Evolutionary conservation across 37 sponge, comb jelly and placozoan genomes (phyloP).

Genomic region (Diacarnus erythraeanus): DNA sequence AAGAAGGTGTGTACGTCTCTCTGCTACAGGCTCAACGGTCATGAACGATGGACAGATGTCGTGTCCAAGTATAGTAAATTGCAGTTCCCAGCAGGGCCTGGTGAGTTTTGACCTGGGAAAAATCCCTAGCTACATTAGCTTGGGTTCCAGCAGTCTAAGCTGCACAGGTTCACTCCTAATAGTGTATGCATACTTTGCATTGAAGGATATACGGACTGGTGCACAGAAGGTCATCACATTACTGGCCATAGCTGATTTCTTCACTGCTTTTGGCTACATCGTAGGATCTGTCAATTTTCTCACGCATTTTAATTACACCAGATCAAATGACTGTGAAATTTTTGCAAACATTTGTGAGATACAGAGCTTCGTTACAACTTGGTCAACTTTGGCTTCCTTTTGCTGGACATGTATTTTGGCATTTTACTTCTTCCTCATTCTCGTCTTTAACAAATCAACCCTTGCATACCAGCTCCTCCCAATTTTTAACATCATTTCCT

Average conservation of each 20-base stretch:
- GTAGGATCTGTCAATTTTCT: constrained; percentile 45
- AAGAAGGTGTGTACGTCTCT: too few relatives aligned
- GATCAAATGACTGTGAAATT: not conserved
- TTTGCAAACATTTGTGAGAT: constrained; percentile 38
- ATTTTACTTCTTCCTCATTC: constrained; percentile 39
- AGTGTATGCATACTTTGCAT: constrained; percentile 34
- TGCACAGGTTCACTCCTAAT: constrained; percentile 54
- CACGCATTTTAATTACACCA: not conserved
- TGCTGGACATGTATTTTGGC: constrained; percentile 75
- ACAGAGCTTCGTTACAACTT: constrained; percentile 72
- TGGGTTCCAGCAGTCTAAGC: constrained; percentile 46
- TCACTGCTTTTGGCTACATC: constrained; percentile 62
- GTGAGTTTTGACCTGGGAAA: constrained; percentile 21
- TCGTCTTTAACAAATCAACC: not conserved
- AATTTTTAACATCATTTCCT: constrained; percentile 55
- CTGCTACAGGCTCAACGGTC: too few relatives aligned
- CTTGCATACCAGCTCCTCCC: constrained; percentile 42
- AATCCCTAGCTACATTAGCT: constrained; percentile 20
- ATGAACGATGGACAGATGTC: not conserved
- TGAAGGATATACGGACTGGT: constrained; percentile 49
- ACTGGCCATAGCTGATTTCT: constrained; percentile 64
- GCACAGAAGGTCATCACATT: constrained; percentile 56
- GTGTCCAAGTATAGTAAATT: constrained; percentile 5
- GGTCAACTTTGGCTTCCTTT: constrained; percentile 58
- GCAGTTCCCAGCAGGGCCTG: not conserved